phyloP scores from a whole-genome alignment of 2,797 vertebrate genomes.

The Leptatherina wallacei region DNA sequence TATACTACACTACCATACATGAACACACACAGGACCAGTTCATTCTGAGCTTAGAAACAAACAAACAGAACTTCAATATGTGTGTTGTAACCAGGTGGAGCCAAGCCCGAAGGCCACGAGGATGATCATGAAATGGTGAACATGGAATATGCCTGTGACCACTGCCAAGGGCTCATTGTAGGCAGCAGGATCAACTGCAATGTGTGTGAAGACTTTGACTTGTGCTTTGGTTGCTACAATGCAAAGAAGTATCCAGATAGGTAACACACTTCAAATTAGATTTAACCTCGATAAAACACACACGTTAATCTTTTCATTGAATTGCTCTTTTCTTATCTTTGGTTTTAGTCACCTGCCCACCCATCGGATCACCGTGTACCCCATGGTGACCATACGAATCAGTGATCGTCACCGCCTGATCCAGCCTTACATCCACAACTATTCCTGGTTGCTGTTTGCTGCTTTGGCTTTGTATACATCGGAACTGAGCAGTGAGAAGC shows the following conservation, averaged over 20 bases:
- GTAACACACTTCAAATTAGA: slow-evolving; percentile 69
- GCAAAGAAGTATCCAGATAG: slow-evolving; percentile 96
- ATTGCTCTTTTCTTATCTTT: background rate
- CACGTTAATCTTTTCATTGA: background rate
- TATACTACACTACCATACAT: background rate
- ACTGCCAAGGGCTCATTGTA: slow-evolving; percentile 96
- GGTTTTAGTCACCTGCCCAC: slow-evolving; percentile 91
- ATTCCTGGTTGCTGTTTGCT: slow-evolving; percentile 95
- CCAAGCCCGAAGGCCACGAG: slow-evolving; percentile 96
- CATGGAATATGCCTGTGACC: slow-evolving; percentile 97
- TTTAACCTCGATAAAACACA: background rate
- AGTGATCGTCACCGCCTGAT: slow-evolving; percentile 95
- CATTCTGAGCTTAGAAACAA: background rate
- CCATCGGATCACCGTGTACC: slow-evolving; percentile 93
- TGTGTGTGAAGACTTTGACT: slow-evolving; percentile 96
- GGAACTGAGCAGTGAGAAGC: slow-evolving; percentile 85
- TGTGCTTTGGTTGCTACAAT: slow-evolving; percentile 98
- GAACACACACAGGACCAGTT: background rate
- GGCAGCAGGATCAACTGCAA: slow-evolving; percentile 97
- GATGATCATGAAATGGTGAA: slow-evolving; percentile 98
- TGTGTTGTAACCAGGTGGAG: slow-evolving; percentile 86
- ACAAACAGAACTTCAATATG: background rate
- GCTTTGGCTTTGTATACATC: slow-evolving; percentile 93
- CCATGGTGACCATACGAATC: slow-evolving; percentile 95
- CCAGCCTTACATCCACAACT: slow-evolving; percentile 98